phyloP scores from a whole-genome alignment of 1,140 invertebrate species.

The Conus betulinus region DNA sequence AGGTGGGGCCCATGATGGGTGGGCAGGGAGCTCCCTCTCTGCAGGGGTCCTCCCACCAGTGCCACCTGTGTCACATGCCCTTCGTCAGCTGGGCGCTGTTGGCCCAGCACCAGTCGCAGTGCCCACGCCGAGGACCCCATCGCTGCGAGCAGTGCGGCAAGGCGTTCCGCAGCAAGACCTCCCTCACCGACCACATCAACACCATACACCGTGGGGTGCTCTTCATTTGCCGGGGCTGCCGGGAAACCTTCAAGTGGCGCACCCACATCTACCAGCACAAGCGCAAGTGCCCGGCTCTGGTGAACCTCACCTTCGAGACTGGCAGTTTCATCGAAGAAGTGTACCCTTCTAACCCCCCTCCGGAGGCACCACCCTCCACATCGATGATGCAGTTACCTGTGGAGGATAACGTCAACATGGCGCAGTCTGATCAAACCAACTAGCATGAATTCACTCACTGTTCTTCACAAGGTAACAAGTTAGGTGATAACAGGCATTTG shows the following conservation, averaged over 20 bases:
- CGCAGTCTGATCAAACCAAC: not conserved
- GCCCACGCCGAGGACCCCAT: slow-evolving; percentile 28
- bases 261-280: slow-evolving; percentile 41
- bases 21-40: not conserved
- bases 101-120: slow-evolving; percentile 24
- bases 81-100: slow-evolving; percentile 34
- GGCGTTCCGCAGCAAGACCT: slow-evolving; percentile 36
- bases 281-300: slow-evolving; percentile 33
- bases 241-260: slow-evolving; percentile 38
- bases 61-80: slow-evolving; percentile 34
- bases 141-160: slow-evolving; percentile 29
- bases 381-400: not conserved
- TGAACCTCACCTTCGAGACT: slow-evolving; percentile 29
- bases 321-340: slow-evolving; percentile 28
- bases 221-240: slow-evolving; percentile 31
- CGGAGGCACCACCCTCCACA: not conserved
- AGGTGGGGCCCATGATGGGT: slow-evolving; percentile 20
- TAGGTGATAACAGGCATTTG: too few relatives aligned
- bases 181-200: slow-evolving; percentile 35
- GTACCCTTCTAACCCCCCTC: not conserved
- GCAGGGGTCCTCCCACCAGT: slow-evolving; percentile 13
- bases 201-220: slow-evolving; percentile 34
- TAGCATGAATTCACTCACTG: not conserved
- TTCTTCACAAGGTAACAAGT: too few relatives aligned
- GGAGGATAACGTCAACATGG: not conserved